Evolutionary conservation across 2,797 vertebrate species (phyloP), one percentile per base, ranked within the genome.

Genomic region (Malacoctenus gilli): DNA sequence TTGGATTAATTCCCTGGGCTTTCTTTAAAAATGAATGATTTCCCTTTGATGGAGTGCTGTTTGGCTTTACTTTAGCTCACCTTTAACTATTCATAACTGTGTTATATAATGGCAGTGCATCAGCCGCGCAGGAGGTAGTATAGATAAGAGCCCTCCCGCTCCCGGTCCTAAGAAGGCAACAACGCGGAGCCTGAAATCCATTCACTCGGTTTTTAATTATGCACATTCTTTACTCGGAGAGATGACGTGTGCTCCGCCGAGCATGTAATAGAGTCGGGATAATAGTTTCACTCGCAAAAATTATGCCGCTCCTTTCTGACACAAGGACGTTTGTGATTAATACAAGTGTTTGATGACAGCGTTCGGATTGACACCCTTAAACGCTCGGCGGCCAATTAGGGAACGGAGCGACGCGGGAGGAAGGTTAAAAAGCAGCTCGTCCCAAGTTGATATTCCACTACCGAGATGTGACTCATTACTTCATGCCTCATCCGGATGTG

Each of bases 41-140:
- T 85, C 53, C 67, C 55, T 73, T 72, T 82, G 80, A 86, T 79
- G 69, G 76, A 82, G 72, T 71, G 53, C 16, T 83, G 79, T 87
- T 87, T 84, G 65, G 61, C 69, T 85, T 77, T 68, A 74, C 77
- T 88, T 85, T 80, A 84, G 82, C 56, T 78, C 68, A 75, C 60
- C 55, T 77, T 85, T 80, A 80, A 82, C 72, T 82, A 85, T 89
- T 86, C 69, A 86, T 85, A 82, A 82, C 74, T 34, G 32, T 44
- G 66, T 85, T 86, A 77, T 61, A 67, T 82, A 84, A 89, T 35
- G 34, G 42, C 48, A 75, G 68, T 60, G 52, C 73, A 74, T 68
- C 59, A 52, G 62, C n/a, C n/a, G n/a, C 47, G 44, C 58, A 65
- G 68, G 42, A 59, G 42, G 72, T 10, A 3, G 50, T 50, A 23